Base-by-base conservation (phyloP, 1,140 invertebrate species). In the Thrips palmi region DNA sequence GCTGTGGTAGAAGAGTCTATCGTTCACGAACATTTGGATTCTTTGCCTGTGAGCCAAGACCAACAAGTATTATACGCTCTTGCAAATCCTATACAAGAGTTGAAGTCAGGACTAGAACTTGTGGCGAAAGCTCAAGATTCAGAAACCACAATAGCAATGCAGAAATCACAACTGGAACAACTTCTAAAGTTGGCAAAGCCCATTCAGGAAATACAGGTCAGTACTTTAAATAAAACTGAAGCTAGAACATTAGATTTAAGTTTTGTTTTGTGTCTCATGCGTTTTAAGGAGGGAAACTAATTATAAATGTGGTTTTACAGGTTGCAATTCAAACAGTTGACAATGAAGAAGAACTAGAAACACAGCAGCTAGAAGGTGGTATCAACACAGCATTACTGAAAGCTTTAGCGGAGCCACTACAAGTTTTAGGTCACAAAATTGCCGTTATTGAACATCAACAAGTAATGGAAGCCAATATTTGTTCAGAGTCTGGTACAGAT, bases 381-480 rank as follows among this genome's bases (percentile, higher is more conserved):
- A 11, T 24, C 11, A 25, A 55, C 32, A 51, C 54, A 45, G 46
- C 53, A 29, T 44, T 44, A 39, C 34, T 62, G 20, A 58, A 56
- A 38, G 51, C 53, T 14, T 51, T 60, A 24, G 62, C 60, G 4
- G 51, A 61, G 33, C 54, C 60, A 7, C 49, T 65, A 36, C 49
- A 59, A 42, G 56, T 60, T 40, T 43, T 60, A 7, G 49, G 60
- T 40, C 39, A 51, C 50, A 44, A 52, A 46, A 51, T 63, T 48
- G 48, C 56, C 48, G 45, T 50, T 18, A 52, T 60, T 33, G 44
- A 59, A 39, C 51, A 50, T 39, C 45, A 50, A 42, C 40, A 46
- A 18, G 4, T 44, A 23, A 39, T 44, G 41, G 50, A 52, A 37
- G 41, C 23, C n/a, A n/a, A n/a, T n/a, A n/a, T n/a, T n/a, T n/a